Base-by-base conservation (phyloP, 2,797 vertebrate genomes). In the Galagoides demidoff region DNA sequence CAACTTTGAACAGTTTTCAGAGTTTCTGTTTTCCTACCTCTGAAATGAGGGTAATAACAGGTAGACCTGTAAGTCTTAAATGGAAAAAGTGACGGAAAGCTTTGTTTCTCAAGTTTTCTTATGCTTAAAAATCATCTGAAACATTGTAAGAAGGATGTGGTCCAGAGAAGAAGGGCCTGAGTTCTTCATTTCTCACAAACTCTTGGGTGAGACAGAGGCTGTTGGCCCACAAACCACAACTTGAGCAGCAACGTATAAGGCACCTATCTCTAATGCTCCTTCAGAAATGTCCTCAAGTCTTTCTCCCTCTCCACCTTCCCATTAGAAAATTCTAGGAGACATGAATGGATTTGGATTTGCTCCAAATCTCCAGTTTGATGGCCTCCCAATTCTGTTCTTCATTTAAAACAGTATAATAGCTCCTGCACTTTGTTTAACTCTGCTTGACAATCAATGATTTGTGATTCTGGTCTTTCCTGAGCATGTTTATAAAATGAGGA, bases 371-470 rank as follows among this genome's bases (percentile, higher is more conserved):
- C 68, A n/a, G 6, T 66, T n/a, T 90, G 85, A 88, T 85, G 85
- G 19, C n/a, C 71, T 87, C 85, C 73, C 85, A 55, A 29, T 64
- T 84, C 45, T 17, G 14, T 6, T 78, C 27, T 5, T 45, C 83
- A n/a, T 90, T 95, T 92, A 94, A 95, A 96, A 95, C 59, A 78
- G 17, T 52, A 34, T 27, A 20, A 39, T 31, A 20, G 7, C 63
- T 79, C 66, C 68, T 73, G 43, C 25, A 34, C 52, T 90, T 96
- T 90, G 94, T 89, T 93, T 93, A 94, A 61, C 45, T 90, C 59
- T 79, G 14, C 39, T 93, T 90, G 95, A 85, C 90, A 92, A 14
- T 49, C 77, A 25, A 14, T 95, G 95, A 96, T 95, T 95, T 97
- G 94, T 89, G 66, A 71, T 64, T 96, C 71, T 93, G 39, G 61